phyloP scores from a whole-genome alignment of 2,888 invertebrate species.

The Perithous albicinctus region DNA sequence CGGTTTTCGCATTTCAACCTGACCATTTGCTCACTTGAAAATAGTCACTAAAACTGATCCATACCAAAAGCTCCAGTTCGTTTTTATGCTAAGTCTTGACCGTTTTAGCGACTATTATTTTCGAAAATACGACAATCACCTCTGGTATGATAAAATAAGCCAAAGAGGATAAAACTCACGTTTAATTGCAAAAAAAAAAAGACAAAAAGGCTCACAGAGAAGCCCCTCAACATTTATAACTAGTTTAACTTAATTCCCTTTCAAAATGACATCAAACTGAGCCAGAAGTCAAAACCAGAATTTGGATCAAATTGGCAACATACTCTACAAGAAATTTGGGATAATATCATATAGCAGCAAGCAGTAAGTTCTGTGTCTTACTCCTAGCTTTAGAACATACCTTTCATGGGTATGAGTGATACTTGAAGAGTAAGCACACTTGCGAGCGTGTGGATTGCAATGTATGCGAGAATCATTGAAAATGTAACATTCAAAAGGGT shows the following conservation, averaged over 20 bases:
- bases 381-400: too few relatives aligned
- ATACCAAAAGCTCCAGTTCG: background rate
- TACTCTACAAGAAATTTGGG: background rate
- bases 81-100: background rate
- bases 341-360: background rate
- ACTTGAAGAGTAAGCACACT: background rate
- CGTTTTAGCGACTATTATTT: background rate
- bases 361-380: too few relatives aligned
- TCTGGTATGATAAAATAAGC: background rate
- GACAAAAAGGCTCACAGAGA: background rate
- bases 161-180: too few relatives aligned
- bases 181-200: background rate
- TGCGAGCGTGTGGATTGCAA: constrained; percentile 33
- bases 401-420: background rate
- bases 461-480: constrained; percentile 40
- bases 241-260: too few relatives aligned
- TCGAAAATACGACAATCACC: background rate
- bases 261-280: background rate
- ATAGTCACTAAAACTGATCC: constrained; percentile 7
- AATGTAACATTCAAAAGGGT: constrained; percentile 8
- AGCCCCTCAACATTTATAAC: too few relatives aligned
- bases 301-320: background rate
- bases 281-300: too few relatives aligned
- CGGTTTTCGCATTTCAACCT: background rate
- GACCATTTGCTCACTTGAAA: background rate